A percentile compares a stretch with the other conserved stretches of the same genome.
phyloP scores from a whole-genome alignment of 2,888 invertebrate species.

The Clostera curtula region DNA sequence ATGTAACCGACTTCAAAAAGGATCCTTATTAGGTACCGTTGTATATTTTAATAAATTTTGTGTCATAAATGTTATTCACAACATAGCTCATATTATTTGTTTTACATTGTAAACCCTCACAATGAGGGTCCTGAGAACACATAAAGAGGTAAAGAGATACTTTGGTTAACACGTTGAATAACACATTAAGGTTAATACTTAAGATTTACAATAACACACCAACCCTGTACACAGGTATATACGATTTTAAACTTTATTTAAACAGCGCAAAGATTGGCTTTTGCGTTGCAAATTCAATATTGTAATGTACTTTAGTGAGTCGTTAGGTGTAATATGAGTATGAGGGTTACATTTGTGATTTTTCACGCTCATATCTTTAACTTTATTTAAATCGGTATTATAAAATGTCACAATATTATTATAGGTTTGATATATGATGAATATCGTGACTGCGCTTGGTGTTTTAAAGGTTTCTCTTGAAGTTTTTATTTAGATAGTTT shows the following conservation, averaged over 20 bases:
- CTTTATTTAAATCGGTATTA: conserved; percentile 16
- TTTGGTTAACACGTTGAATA: conserved; percentile 19
- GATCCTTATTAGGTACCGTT: no score
- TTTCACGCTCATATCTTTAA: conserved; percentile 13
- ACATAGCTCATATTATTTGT: conserved; percentile 3
- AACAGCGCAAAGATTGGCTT: no score
- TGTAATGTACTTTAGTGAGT: no score
- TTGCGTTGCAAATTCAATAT: no score
- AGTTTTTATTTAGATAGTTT: no score
- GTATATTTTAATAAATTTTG: no score
- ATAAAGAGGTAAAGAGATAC: conserved; percentile 30
- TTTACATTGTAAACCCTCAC: conserved; percentile 27
- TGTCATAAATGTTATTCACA: not conserved
- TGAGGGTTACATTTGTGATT: conserved; percentile 17
- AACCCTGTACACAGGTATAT: no score
- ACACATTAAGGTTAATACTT: conserved; percentile 9
- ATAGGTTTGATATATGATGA: conserved; percentile 4
- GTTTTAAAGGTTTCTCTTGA: conserved; percentile 1
- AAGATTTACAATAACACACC: no score
- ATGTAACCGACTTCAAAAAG: no score
- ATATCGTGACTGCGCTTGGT: conserved; percentile 3
- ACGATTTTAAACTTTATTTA: no score
- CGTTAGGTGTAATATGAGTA: conserved; percentile 29
- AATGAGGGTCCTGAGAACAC: conserved; percentile 19
- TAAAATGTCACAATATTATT: conserved; percentile 10